Conservation (phyloP, 1,140 invertebrate genomes). For the Drosophila kurseongensis region DNA sequence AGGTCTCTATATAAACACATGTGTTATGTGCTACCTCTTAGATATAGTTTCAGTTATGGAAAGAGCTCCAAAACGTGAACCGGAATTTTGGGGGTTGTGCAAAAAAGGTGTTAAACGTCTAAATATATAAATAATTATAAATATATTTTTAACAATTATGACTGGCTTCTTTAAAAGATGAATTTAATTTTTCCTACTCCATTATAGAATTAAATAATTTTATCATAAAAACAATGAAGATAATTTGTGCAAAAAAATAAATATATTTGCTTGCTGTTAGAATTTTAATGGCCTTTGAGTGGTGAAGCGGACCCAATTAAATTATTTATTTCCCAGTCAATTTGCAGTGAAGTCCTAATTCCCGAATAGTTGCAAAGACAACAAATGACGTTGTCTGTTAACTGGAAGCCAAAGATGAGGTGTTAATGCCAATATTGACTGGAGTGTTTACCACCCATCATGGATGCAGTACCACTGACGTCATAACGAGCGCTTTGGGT, state of each 20-base stretch:
- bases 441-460: conserved; percentile 37
- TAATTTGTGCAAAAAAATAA: too few relatives aligned
- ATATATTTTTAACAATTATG: neutral
- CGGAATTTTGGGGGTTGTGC: neutral
- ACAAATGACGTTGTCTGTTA: conserved; percentile 53
- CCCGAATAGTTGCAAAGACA: conserved; percentile 12
- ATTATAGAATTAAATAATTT: too few relatives aligned
- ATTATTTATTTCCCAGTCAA: conserved; percentile 41
- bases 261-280: neutral
- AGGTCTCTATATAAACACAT: conserved; percentile 48
- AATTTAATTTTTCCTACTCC: neutral
- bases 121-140: too few relatives aligned
- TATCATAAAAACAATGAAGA: too few relatives aligned
- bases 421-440: conserved; percentile 54
- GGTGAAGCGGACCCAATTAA: conserved; percentile 20
- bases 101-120: neutral
- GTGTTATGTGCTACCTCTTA: conserved; percentile 12
- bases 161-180: neutral
- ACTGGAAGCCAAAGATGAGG: conserved; percentile 43
- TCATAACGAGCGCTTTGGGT: conserved; percentile 40
- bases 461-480: conserved; percentile 31
- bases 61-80: conserved; percentile 8
- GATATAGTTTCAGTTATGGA: conserved; percentile 14
- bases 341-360: conserved; percentile 43
- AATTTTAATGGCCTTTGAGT: conserved; percentile 4